Evolutionary conservation across 2,113 vertebrate genomes (phyloP), one percentile per base, ranked within the genome.

Genomic region (Heterotilapia buettikoferi): DNA sequence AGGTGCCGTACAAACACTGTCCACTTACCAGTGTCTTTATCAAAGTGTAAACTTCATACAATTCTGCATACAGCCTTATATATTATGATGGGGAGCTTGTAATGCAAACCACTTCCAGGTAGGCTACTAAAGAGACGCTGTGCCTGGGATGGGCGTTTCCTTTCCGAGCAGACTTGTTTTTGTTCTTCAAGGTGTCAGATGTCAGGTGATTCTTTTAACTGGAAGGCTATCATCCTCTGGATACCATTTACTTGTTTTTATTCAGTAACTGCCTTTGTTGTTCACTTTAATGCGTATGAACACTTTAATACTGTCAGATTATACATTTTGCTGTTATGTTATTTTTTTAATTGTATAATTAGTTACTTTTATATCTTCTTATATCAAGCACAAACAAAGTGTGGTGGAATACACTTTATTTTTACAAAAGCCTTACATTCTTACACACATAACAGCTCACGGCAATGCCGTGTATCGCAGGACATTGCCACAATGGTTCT

Each of bases 381-480:
- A 78, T 6, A 9, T 24, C 4, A 66, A 80, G 47, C 31, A 85
- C 13, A 53, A 61, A 84, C 14, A 36, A 31, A 63, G 3, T 7
- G 16, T 36, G 26, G 38, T 91, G 82, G 57, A 3, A 80, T 16
- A 84, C 6, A 86, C 33, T 93, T 95, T 89, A 92, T 93, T 92
- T 33, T 38, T 90, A 94, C 21, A 94, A 94, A 93, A 88, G 21
- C 61, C 38, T 89, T 29, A 73, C 24, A 82, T 66, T 87, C 36
- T 83, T 45, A 93, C 83, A 94, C 71, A 94, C 47, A 85, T 47
- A 68, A 90, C 47, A 85, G 7, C 31, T 21, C 11, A 54, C 11
- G 83, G 16, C 50, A 80, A 54, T 45, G 9, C 5, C 7, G 38
- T 52, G 26, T 40, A 68, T 40, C 9, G 7, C n/a, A 19, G 56